These are phyloP conservation scores for Pterocles orientalis DNA, from an alignment of 2,113 vertebrate species.

Conservation along the genomic window DNA sequence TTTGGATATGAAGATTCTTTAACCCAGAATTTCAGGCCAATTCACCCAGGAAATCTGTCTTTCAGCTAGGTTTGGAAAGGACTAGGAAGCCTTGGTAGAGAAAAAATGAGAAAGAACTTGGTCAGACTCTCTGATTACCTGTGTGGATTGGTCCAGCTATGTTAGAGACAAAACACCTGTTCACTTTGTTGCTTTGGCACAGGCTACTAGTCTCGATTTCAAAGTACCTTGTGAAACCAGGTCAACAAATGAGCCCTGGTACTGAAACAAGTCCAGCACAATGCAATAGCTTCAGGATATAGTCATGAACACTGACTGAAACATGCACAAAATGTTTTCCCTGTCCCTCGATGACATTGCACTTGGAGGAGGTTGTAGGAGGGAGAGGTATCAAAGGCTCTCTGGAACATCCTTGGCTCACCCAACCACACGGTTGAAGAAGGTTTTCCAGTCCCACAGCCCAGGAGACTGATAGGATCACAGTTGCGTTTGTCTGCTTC, in stretches of 20 bases:
- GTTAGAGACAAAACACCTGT: not conserved
- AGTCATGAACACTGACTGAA: not conserved
- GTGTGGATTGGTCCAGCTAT: not conserved
- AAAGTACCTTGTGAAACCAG: not conserved
- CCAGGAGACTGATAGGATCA: not conserved
- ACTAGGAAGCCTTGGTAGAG: not conserved
- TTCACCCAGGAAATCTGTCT: not conserved
- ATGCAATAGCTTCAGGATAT: not conserved
- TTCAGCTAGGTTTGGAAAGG: not conserved
- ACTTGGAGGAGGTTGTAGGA: not conserved
- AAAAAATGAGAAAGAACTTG: not conserved
- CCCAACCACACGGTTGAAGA: not conserved
- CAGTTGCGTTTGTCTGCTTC: not conserved
- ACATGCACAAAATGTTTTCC: not conserved
- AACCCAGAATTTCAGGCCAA: not conserved
- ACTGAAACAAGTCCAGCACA: not conserved
- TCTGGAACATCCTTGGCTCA: not conserved
- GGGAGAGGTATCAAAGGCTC: not conserved
- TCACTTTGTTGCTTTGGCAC: not conserved
- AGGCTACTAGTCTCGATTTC: not conserved
- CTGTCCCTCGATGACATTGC: not conserved
- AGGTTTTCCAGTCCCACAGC: not conserved
- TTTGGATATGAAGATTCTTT: not conserved
- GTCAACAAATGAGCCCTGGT: not conserved
- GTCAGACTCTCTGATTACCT: not conserved